Conservation (phyloP, 92 coral and sea anemone species). For the Porites cylindrica region DNA sequence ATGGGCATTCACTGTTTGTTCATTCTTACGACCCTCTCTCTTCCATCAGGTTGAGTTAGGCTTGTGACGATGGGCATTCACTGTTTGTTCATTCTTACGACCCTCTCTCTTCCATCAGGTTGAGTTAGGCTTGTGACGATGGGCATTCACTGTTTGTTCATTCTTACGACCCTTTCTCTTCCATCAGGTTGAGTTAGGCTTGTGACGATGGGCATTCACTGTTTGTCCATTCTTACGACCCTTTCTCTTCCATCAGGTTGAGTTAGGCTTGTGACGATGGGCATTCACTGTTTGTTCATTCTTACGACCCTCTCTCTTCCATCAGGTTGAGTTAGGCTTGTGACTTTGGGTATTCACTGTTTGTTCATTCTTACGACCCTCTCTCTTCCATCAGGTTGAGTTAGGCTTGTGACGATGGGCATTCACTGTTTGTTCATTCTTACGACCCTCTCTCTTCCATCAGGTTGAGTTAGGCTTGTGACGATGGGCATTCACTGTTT, state of each 20-base stretch:
- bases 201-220: conserved; percentile 33
- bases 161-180: not conserved
- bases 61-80: conserved; percentile 39
- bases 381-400: not conserved
- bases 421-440: conserved; percentile 32
- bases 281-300: conserved; percentile 29
- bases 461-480: conserved; percentile 44
- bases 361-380: not conserved
- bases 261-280: conserved; percentile 41
- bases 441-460: conserved; percentile 38
- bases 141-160: too few relatives aligned
- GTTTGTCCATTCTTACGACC: conserved; percentile 33
- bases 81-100: conserved; percentile 31
- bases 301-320: conserved; percentile 25
- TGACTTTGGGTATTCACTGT: too few relatives aligned
- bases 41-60: conserved; percentile 35
- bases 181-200: conserved; percentile 26
- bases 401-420: conserved; percentile 42
- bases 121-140: too few relatives aligned
- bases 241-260: conserved; percentile 39
- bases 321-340: too few relatives aligned
- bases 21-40: conserved; percentile 31
- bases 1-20: conserved; percentile 26
- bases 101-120: conserved; percentile 38
- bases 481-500: conserved; percentile 26